phyloP scores from a whole-genome alignment of 2,113 vertebrate species.

The Xiphophorus hellerii region DNA sequence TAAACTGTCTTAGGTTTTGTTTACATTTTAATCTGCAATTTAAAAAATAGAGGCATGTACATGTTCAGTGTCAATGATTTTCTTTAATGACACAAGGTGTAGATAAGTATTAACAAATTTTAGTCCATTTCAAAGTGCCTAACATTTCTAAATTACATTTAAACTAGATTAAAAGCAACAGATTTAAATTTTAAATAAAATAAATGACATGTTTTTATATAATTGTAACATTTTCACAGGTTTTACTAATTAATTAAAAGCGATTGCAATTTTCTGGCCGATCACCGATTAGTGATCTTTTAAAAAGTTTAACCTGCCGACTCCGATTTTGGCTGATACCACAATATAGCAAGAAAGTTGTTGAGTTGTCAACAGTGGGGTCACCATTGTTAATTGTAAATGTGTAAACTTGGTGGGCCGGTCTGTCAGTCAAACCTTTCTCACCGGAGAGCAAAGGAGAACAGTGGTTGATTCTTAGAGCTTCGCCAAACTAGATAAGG shows the following conservation, averaged over 20 bases:
- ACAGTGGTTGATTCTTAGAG: too few species aligned
- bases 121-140: not conserved
- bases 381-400: too few species aligned
- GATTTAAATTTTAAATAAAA: not conserved
- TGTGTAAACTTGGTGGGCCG: too few species aligned
- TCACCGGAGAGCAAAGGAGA: too few species aligned
- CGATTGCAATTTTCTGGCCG: too few species aligned
- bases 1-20: not conserved
- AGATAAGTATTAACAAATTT: not conserved
- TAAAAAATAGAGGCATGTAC: not conserved
- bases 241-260: not conserved
- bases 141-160: not conserved
- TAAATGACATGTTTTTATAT: not conserved
- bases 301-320: too few species aligned
- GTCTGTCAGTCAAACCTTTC: too few species aligned
- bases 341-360: too few species aligned
- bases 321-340: too few species aligned
- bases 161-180: not conserved
- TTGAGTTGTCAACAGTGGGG: too few species aligned
- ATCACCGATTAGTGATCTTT: too few species aligned
- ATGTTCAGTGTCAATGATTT: not conserved
- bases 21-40: not conserved
- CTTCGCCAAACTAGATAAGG: too few species aligned
- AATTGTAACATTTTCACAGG: not conserved
- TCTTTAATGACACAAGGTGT: not conserved